Evolutionary conservation across 2,888 invertebrate species (phyloP).

Genomic region (Teleogryllus oceanicus): DNA sequence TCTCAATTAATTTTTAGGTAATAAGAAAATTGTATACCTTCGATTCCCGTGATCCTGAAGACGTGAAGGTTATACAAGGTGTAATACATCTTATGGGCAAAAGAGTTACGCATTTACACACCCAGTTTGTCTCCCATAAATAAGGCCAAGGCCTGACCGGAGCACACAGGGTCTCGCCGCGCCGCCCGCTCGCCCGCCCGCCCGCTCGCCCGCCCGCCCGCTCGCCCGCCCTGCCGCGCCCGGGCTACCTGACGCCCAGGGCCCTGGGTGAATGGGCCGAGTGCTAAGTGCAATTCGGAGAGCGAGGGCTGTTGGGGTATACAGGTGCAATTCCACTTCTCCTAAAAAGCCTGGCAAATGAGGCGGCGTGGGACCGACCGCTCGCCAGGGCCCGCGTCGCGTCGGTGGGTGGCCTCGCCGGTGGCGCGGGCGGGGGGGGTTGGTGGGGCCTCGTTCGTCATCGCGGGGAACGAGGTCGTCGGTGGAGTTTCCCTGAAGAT

Average conservation of each 20-base stretch:
- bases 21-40: too few relatives aligned
- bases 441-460: too few relatives aligned
- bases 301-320: background rate
- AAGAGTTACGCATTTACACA: too few relatives aligned
- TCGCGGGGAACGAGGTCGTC: too few relatives aligned
- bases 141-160: background rate
- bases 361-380: background rate
- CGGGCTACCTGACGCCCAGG: background rate
- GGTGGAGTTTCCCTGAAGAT: too few relatives aligned
- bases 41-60: too few relatives aligned
- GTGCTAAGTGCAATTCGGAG: constrained; percentile 1
- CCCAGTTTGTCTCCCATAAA: background rate
- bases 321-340: background rate
- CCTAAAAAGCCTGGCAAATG: background rate
- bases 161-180: background rate
- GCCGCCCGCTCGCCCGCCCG: background rate
- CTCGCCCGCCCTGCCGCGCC: too few relatives aligned
- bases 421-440: too few relatives aligned
- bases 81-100: too few relatives aligned
- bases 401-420: background rate
- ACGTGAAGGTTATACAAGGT: too few relatives aligned
- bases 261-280: background rate
- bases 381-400: too few relatives aligned
- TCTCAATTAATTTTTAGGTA: too few relatives aligned
- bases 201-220: background rate